Base-by-base conservation (phyloP, 2,888 invertebrate species). In the Labia minor region DNA sequence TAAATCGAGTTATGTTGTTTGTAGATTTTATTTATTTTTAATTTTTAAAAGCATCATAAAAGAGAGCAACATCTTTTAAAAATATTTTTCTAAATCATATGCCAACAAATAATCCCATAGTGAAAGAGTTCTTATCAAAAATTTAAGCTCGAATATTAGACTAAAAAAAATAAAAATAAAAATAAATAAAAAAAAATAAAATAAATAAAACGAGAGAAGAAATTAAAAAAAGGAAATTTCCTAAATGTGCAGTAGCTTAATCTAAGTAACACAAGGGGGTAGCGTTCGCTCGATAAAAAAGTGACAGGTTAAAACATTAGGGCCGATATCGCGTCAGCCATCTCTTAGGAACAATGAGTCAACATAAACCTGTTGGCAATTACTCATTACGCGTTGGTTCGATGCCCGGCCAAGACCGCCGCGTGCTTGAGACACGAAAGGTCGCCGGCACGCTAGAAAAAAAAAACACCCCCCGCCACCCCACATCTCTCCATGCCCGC, bases 271-370 rank as follows among this genome's bases (percentile, higher is more conserved):
- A 4, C 49, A 49, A 49, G 49, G n/a, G 49, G 49, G 49, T 49
- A 49, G 49, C 6, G 3, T 49, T 49, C 49, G 49, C 3, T 49
- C 49, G 49, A 49, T 49, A 49, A 49, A 49, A 49, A 49, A 49
- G 49, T 49, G 49, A 49, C 49, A 49, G 49, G 49, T 49, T 49
- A 49, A 49, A 49, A 49, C 49, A 49, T 49, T 49, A 49, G 49
- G 49, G 49, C 49, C 49, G 49, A 49, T 49, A 49, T 49, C 49
- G 49, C 49, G 49, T 49, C 49, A 14, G 49, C 49, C 49, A 49
- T 49, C 49, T 49, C 49, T 49, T 49, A 49, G 49, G 49, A 49
- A 49, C 49, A 49, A 49, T 49, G 49, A 49, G 49, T 49, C 49
- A 49, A 49, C 49, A 49, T 49, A 49, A 49, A 49, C 49, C 49